A percentile compares a stretch with the other conserved stretches of the same genome.
Conservation (phyloP, 2,888 invertebrate genomes). For the Himalopsyche anomala region DNA sequence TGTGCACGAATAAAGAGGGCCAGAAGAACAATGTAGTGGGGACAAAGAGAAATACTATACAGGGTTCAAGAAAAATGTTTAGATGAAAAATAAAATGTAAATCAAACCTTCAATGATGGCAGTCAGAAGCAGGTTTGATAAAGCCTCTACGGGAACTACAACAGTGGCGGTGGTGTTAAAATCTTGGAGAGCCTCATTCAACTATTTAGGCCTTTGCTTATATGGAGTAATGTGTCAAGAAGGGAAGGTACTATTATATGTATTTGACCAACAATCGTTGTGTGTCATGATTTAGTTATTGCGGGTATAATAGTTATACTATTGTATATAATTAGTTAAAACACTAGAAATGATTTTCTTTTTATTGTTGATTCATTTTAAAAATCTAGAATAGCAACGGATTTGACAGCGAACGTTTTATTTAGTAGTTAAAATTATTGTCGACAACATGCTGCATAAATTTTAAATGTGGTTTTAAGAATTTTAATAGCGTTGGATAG, state of each 20-base stretch:
- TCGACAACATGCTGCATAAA: no score
- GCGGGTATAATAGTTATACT: no score
- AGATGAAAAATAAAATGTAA: slow-evolving; percentile 47
- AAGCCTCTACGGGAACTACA: slow-evolving; percentile 63
- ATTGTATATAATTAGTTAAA: no score
- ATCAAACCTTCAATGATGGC: slow-evolving; percentile 65
- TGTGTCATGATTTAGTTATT: no score
- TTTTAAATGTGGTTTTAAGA: no score
- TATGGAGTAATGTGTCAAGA: slow-evolving; percentile 17
- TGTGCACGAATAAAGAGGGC: slow-evolving; percentile 55
- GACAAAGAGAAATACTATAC: slow-evolving; percentile 42
- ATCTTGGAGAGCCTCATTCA: slow-evolving; percentile 43
- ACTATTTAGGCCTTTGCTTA: slow-evolving; percentile 40
- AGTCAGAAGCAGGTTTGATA: slow-evolving; percentile 64
- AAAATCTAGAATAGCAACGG: no score
- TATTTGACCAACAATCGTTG: no score
- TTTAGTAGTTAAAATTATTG: no score
- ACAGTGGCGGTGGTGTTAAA: slow-evolving; percentile 48
- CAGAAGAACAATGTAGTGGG: slow-evolving; percentile 36
- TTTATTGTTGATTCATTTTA: no score
- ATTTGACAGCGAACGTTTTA: no score
- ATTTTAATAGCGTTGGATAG: no score
- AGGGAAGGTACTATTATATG: slow-evolving; percentile 5
- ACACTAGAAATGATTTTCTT: no score
- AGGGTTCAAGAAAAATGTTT: slow-evolving; percentile 37